phyloP scores from a whole-genome alignment of 2,797 vertebrate species.

The Mallotus villosus region DNA sequence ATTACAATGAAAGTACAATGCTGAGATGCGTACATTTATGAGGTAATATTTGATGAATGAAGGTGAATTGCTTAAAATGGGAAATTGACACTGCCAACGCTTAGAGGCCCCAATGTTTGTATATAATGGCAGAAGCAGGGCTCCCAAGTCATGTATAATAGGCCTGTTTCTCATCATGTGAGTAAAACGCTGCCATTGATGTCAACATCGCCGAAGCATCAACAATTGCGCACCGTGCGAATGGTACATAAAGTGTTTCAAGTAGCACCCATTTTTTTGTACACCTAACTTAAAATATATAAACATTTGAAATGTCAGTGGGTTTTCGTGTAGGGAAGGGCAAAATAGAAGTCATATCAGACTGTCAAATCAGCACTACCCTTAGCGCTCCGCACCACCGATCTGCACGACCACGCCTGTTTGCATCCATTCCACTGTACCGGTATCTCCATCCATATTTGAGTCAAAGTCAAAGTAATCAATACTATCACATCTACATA shows the following conservation, averaged over 20 bases:
- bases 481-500: not conserved
- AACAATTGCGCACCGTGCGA: not conserved
- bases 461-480: not conserved
- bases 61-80: too few relatives aligned
- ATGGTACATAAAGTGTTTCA: not conserved
- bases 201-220: not conserved
- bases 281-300: not conserved
- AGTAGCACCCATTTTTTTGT: not conserved
- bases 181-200: not conserved
- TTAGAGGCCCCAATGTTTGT: not conserved
- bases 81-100: too few relatives aligned
- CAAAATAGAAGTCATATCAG: not conserved
- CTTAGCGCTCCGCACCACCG: not conserved
- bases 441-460: constrained; percentile 31
- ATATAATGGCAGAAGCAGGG: too few relatives aligned
- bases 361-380: not conserved
- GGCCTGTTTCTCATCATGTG: too few relatives aligned
- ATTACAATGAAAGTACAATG: too few relatives aligned
- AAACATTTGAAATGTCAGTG: not conserved
- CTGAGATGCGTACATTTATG: too few relatives aligned
- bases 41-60: too few relatives aligned
- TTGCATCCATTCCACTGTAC: constrained; percentile 48
- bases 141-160: too few relatives aligned
- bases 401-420: constrained; percentile 56
- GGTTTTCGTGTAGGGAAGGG: not conserved